Percentiles rank a stretch among this genome's conserved stretches.
Evolutionary conservation across 1,140 invertebrate species (phyloP).

Genomic region (Eueides isabella): DNA sequence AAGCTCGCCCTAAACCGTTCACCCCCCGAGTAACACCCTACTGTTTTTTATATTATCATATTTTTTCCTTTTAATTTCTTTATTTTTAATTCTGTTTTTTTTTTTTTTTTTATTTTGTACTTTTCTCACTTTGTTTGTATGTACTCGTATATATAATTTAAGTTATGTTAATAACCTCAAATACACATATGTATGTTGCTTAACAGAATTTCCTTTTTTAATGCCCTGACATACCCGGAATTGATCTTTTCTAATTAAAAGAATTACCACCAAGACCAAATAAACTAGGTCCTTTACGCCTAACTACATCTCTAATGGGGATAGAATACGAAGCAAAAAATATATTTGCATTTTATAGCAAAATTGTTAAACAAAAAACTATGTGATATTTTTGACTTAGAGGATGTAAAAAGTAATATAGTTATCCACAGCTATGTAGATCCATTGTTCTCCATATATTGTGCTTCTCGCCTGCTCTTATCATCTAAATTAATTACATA

Average conservation of each 20-base stretch:
- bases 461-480: conserved; percentile 68
- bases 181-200: no score
- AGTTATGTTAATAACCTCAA: no score
- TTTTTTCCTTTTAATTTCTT: conserved; percentile 18
- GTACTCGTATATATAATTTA: not conserved
- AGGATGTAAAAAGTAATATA: conserved; percentile 16
- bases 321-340: no score
- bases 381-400: not conserved
- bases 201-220: no score
- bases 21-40: not conserved
- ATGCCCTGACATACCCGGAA: no score
- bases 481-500: conserved; percentile 82
- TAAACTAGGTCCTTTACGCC: no score
- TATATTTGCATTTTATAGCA: no score
- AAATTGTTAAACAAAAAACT: not conserved
- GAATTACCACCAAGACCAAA: no score
- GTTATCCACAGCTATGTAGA: conserved; percentile 39
- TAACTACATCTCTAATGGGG: no score
- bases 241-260: no score
- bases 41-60: conserved; percentile 1
- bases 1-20: conserved; percentile 5
- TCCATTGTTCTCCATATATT: conserved; percentile 72
- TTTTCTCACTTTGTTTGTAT: no score
- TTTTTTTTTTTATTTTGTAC: not conserved
- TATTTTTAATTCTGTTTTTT: not conserved